A percentile compares a stretch with the other conserved stretches of the same genome.
Evolutionary conservation across 2,888 invertebrate genomes (phyloP).

Genomic region (Malthinus flaveolus): DNA sequence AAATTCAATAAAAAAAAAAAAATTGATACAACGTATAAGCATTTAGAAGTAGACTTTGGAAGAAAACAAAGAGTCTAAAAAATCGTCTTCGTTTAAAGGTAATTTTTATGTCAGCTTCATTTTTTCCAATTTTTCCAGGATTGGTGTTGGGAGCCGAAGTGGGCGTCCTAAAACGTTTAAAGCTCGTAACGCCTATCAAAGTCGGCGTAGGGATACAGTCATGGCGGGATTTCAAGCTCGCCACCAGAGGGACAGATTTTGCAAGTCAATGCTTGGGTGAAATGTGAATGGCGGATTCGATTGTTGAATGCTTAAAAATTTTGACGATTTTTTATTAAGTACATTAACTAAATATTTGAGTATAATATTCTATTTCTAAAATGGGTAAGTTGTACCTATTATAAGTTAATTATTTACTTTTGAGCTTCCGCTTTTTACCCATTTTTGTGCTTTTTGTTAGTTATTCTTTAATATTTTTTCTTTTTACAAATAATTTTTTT

Average conservation of each 20-base stretch:
- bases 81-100: conserved; percentile 11
- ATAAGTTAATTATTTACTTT: too few relatives aligned
- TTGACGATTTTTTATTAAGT: neutral
- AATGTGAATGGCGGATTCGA: conserved; percentile 46
- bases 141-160: conserved; percentile 8
- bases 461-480: too few relatives aligned
- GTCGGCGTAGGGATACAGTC: conserved; percentile 35
- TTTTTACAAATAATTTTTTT: too few relatives aligned
- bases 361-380: neutral
- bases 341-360: neutral
- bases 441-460: too few relatives aligned
- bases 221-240: conserved; percentile 43
- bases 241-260: conserved; percentile 47
- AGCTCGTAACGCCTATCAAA: conserved; percentile 12
- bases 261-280: conserved; percentile 42
- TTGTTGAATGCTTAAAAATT: conserved; percentile 26
- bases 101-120: conserved; percentile 17
- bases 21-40: conserved; percentile 1
- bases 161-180: neutral
- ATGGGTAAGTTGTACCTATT: conserved; percentile 24
- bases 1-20: neutral
- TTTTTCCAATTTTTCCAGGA: conserved; percentile 17
- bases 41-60: neutral
- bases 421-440: too few relatives aligned
- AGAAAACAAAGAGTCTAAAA: conserved; percentile 11